Evolutionary conservation across 2,113 vertebrate species (phyloP).

Genomic region (Cyanocitta stelleri): DNA sequence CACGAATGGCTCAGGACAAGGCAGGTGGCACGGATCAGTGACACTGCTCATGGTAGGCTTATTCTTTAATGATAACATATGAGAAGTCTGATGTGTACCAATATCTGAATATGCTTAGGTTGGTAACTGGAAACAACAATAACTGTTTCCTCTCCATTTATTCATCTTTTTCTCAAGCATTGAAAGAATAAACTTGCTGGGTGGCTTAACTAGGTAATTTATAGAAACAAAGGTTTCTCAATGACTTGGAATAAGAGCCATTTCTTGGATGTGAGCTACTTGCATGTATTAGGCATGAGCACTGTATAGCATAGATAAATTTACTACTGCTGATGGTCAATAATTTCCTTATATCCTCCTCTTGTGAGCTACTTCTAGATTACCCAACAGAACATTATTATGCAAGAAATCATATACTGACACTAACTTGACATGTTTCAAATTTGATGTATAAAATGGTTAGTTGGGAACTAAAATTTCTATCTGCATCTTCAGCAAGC

Average conservation of each 20-base stretch:
- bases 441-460: background rate
- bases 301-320: background rate
- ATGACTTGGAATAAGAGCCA: background rate
- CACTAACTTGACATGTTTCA: background rate
- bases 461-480: background rate
- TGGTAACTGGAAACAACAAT: background rate
- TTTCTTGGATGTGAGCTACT: background rate
- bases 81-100: background rate
- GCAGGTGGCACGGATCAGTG: background rate
- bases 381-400: background rate
- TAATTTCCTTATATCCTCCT: background rate
- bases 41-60: background rate
- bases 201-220: background rate
- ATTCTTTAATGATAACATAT: background rate
- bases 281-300: background rate
- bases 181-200: background rate
- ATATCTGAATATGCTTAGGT: background rate
- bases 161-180: background rate
- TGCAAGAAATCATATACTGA: background rate
- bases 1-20: background rate
- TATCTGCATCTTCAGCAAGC: background rate
- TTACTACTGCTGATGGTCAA: background rate
- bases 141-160: background rate
- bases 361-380: background rate
- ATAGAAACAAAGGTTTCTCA: background rate